Percentiles rank a stretch among this genome's conserved stretches.
Conservation (phyloP, 2,797 vertebrate species). For the Cynodonichthys magdalenae region DNA sequence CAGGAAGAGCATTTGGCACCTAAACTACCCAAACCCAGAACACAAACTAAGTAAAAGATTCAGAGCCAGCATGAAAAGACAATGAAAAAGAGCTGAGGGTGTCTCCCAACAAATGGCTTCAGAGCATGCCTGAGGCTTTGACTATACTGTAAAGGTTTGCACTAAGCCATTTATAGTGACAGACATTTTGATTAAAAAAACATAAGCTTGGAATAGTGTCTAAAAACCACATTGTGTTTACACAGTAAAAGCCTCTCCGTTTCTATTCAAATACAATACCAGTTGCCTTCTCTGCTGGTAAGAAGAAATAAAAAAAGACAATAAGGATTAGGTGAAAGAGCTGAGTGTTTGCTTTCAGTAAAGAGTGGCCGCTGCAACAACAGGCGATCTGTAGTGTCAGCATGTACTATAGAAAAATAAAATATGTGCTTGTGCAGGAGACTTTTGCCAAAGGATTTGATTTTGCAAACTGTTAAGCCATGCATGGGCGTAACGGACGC, state of each 20-base stretch:
- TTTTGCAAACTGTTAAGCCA: constrained; percentile 39
- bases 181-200: constrained; percentile 44
- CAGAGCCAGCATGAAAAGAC: constrained; percentile 24
- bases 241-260: constrained; percentile 44
- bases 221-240: constrained; percentile 31
- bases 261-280: constrained; percentile 33
- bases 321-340: constrained; percentile 15
- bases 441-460: constrained; percentile 18
- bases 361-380: constrained; percentile 52
- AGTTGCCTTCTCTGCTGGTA: constrained; percentile 37
- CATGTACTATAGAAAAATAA: constrained; percentile 44
- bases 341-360: constrained; percentile 33
- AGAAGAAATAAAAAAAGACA: constrained; percentile 35
- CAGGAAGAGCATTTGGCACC: constrained; percentile 12
- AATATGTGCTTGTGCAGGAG: constrained; percentile 17
- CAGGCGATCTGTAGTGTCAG: constrained; percentile 50
- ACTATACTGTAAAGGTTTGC: constrained; percentile 51
- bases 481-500: no score
- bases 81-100: constrained; percentile 16
- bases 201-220: constrained; percentile 23
- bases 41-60: constrained; percentile 18
- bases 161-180: constrained; percentile 47
- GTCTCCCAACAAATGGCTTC: constrained; percentile 38
- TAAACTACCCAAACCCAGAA: constrained; percentile 16
- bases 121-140: constrained; percentile 60